A percentile compares a stretch with the other conserved stretches of the same genome.
phyloP scores from a whole-genome alignment of 92 coral and sea anemone species.

The Hydrozoanthus gracilis region DNA sequence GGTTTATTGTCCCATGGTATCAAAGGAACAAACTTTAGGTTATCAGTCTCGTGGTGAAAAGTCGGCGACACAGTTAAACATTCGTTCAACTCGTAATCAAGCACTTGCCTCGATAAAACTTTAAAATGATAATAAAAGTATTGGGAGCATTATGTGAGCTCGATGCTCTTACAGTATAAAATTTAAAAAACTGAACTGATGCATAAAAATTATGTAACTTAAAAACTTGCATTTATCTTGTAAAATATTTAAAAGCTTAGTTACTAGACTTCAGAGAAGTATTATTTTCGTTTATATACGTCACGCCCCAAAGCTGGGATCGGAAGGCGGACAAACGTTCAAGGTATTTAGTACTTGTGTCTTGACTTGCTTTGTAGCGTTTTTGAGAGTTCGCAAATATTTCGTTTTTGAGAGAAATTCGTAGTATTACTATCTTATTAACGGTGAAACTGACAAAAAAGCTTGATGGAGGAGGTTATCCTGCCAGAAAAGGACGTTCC shows the following conservation, averaged over 20 bases:
- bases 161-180: too few species aligned
- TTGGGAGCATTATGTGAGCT: too few species aligned
- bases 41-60: too few species aligned
- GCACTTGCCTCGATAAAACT: too few species aligned
- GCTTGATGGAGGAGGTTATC: constrained; percentile 50
- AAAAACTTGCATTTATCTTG: too few species aligned
- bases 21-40: too few species aligned
- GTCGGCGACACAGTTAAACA: too few species aligned
- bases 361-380: constrained; percentile 1
- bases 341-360: not conserved
- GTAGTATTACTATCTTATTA: not conserved
- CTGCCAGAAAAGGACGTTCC: constrained; percentile 60
- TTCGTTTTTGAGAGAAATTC: not conserved
- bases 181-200: too few species aligned
- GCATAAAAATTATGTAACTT: too few species aligned
- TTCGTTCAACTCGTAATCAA: too few species aligned
- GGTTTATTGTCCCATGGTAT: not conserved
- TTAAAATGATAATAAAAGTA: too few species aligned
- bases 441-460: constrained; percentile 13
- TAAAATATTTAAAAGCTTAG: too few species aligned
- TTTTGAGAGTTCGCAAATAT: not conserved
- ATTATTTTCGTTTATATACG: constrained; percentile 11
- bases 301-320: constrained; percentile 1
- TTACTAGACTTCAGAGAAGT: not conserved
- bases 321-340: constrained; percentile 2